Percentiles rank a stretch among this genome's conserved stretches.
Evolutionary conservation across 92 coral and sea anemone species (phyloP).

Genomic region (Diadumene lineata): DNA sequence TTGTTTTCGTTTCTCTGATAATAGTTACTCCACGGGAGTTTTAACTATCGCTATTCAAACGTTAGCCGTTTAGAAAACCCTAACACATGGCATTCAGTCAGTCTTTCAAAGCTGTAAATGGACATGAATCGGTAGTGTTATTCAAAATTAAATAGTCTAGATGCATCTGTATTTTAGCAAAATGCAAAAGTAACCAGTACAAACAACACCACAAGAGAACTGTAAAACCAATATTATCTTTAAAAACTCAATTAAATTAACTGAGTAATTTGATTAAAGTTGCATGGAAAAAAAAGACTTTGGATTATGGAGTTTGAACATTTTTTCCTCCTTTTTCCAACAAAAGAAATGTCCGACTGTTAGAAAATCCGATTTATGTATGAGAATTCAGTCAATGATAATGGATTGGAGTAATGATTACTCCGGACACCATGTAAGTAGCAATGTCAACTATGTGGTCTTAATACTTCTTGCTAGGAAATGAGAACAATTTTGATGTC

Average conservation of each 20-base stretch:
- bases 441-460: conserved; percentile 40
- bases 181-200: too few relatives aligned
- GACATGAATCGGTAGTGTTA: not conserved
- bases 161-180: too few relatives aligned
- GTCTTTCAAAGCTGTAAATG: not conserved
- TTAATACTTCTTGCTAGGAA: conserved; percentile 47
- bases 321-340: not conserved
- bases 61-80: not conserved
- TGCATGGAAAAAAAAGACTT: not conserved
- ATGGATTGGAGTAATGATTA: too few relatives aligned
- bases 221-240: conserved; percentile 29
- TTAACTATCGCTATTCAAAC: not conserved
- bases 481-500: conserved; percentile 31
- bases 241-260: conserved; percentile 17
- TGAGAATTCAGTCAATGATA: conserved; percentile 15
- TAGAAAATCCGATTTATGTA: not conserved
- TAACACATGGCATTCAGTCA: not conserved
- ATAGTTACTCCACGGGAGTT: conserved; percentile 1
- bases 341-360: not conserved
- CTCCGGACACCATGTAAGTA: conserved; percentile 75
- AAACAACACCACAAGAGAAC: conserved; percentile 8
- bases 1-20: not conserved
- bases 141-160: too few relatives aligned
- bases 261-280: not conserved
- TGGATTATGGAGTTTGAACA: not conserved